Conservation (phyloP, 2,888 invertebrate species). For the Chrysomela aeneicollis region DNA sequence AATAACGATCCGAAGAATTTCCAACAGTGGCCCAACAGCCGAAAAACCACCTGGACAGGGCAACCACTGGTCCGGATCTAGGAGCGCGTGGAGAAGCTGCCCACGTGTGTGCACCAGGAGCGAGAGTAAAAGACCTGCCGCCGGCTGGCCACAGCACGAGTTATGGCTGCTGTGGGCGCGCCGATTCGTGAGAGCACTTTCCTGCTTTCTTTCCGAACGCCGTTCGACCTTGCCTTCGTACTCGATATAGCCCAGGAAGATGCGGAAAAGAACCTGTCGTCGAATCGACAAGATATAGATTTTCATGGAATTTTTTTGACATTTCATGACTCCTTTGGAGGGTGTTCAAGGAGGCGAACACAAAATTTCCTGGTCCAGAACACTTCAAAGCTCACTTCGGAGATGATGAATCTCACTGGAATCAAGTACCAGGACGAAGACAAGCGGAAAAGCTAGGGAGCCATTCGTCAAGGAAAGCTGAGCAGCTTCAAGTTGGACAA, state of each 20-base stretch:
- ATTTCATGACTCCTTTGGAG: no score
- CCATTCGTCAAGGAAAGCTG: no score
- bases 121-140: constrained; percentile 12
- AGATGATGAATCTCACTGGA: no score
- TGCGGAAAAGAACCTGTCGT: background rate
- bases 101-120: background rate
- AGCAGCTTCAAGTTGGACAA: no score
- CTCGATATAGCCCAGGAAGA: constrained; percentile 24
- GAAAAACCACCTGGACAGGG: background rate
- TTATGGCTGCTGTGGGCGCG: constrained; percentile 27
- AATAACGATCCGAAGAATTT: no score
- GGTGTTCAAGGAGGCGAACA: no score
- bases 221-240: constrained; percentile 34
- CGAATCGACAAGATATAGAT: background rate
- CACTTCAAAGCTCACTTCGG: no score
- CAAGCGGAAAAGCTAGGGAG: no score
- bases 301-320: no score
- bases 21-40: no score
- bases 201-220: constrained; percentile 34
- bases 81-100: background rate
- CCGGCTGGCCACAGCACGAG: background rate
- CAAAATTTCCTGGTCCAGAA: no score
- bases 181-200: constrained; percentile 33
- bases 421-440: no score
- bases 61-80: background rate